Base-by-base conservation (phyloP, 2,888 invertebrate species). In the Linyphia triangularis region DNA sequence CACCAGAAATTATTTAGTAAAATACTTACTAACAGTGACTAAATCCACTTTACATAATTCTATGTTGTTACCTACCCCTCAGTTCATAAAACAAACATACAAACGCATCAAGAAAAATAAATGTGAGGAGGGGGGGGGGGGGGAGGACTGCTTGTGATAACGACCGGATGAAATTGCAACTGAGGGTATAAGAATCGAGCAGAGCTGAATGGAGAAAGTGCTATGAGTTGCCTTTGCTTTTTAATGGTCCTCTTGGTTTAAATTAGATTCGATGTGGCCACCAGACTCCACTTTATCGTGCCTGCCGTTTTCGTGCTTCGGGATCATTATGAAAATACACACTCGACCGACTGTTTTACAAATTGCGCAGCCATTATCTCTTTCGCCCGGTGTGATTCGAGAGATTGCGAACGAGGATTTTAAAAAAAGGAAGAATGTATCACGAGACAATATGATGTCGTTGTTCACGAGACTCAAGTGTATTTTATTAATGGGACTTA, bases 31-130 rank as follows among this genome's bases (percentile, higher is more conserved):
- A 40, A 40, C 40, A 43, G 40, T n/a, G 22, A 51, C n/a, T n/a
- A 43, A 43, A 40, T 10, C 40, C 70, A 70, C 24, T 70, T 70
- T 70, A 16, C 70, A 70, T 70, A 70, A 70, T 70, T 70, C 26
- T 26, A 26, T 51, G n/a, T n/a, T n/a, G 16, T 51, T 28, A 28
- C 10, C 70, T 70, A 24, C 69, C 22, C 9, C 22, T 10, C 51
- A 57, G 16, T 63, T 40, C n/a, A 63, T 13, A 19, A 24, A 22
- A 63, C 37, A 77, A 77, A 40, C 40, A 61, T 63, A 77, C 26
- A 16, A 16, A 77, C 33, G 24, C 30, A 72, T 9, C 19, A 51
- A 57, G 43, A 19, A 28, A 67, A 67, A 79, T 79, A 51, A 43
- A n/a, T n/a, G n/a, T n/a, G n/a, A n/a, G n/a, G n/a, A n/a, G n/a